Conservation (phyloP, 2,113 vertebrate genomes). For the Cygnus atratus region DNA sequence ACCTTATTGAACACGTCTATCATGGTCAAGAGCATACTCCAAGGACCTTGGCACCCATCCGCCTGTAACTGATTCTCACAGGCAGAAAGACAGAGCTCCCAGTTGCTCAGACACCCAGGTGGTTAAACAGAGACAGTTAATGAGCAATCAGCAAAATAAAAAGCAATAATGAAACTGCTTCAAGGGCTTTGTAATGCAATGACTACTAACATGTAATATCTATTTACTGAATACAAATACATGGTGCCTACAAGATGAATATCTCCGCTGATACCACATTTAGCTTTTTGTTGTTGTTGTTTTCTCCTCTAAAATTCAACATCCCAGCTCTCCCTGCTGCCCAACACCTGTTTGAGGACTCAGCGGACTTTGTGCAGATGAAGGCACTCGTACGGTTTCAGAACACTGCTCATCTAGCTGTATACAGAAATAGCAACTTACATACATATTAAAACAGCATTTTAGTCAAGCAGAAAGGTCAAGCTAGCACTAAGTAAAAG, state of each 20-base stretch:
- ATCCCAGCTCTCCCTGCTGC: not conserved
- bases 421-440: not conserved
- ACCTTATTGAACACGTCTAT: constrained; percentile 7
- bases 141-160: constrained; percentile 51
- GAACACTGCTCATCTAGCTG: not conserved
- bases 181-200: constrained; percentile 32
- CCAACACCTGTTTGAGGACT: not conserved
- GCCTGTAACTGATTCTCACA: constrained; percentile 21
- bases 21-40: constrained; percentile 1
- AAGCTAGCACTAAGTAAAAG: not conserved
- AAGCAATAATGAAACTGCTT: constrained; percentile 48
- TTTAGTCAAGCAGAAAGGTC: not conserved
- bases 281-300: not conserved
- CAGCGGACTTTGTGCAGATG: not conserved
- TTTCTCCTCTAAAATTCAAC: not conserved
- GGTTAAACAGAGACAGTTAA: constrained; percentile 25
- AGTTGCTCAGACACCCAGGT: constrained; percentile 36
- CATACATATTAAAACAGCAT: fast-evolving
- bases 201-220: not conserved
- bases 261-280: constrained; percentile 27
- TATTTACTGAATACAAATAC: not conserved
- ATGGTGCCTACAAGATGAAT: not conserved
- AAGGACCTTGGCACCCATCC: constrained; percentile 22
- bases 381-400: not conserved
- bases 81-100: constrained; percentile 41